A percentile compares a stretch with the other conserved stretches of the same genome.
Evolutionary conservation across 1,140 invertebrate genomes (phyloP).

Genomic region (Carposina sasakii): DNA sequence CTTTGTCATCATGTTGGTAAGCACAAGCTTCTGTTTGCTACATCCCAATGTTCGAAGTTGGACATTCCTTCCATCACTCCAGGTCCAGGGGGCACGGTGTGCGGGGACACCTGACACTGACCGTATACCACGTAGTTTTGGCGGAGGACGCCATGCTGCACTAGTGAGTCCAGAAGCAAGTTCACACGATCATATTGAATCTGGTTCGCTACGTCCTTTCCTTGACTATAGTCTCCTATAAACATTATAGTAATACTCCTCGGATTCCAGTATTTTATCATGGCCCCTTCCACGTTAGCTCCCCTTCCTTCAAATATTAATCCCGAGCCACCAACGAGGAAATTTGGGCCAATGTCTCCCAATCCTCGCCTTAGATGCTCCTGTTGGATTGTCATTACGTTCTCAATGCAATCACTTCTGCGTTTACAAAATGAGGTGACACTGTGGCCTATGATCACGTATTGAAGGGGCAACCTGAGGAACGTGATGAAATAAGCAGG

Average conservation of each 20-base stretch:
- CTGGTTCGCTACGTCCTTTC: slow-evolving; percentile 17
- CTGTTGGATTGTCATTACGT: slow-evolving; percentile 40
- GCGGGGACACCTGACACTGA: slow-evolving; percentile 40
- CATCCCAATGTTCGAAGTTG: slow-evolving; percentile 39
- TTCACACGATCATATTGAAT: slow-evolving; percentile 44
- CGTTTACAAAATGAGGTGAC: slow-evolving; percentile 35
- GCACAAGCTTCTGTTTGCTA: slow-evolving; percentile 27
- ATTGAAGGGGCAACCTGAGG: slow-evolving; percentile 33
- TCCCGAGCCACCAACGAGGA: slow-evolving; percentile 44
- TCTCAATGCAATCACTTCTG: slow-evolving; percentile 38
- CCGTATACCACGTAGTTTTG: slow-evolving; percentile 39
- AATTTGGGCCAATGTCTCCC: slow-evolving; percentile 54
- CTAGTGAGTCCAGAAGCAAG: slow-evolving; percentile 34
- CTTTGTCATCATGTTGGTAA: slow-evolving; percentile 18
- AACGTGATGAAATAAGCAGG: slow-evolving; percentile 19
- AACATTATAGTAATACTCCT: slow-evolving; percentile 54
- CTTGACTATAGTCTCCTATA: slow-evolving; percentile 43
- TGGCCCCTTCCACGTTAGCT: slow-evolving; percentile 42
- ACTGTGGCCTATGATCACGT: slow-evolving; percentile 51
- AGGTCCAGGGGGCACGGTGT: slow-evolving; percentile 38
- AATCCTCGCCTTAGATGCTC: slow-evolving; percentile 36
- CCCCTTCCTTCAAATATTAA: slow-evolving; percentile 57
- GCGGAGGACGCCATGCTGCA: slow-evolving; percentile 28
- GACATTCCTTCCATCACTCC: slow-evolving; percentile 33
- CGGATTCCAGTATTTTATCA: slow-evolving; percentile 38